Percentiles rank a stretch among this genome's conserved stretches.
Conservation (phyloP, 2,113 vertebrate genomes). For the Semnopithecus entellus region DNA sequence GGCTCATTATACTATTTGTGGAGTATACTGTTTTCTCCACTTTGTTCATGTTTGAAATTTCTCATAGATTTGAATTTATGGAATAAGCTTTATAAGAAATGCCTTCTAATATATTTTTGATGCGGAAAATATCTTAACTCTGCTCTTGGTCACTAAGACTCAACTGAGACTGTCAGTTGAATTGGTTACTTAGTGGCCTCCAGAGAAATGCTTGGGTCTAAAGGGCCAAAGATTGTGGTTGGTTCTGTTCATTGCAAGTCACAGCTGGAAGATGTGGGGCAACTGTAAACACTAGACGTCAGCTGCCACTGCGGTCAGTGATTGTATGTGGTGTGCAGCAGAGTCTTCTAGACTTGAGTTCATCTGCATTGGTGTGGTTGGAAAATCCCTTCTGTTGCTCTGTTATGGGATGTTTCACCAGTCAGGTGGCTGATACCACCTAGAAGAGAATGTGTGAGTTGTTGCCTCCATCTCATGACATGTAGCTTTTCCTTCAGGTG, state of each 20-base stretch:
- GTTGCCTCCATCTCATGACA: neutral
- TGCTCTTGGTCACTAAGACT: neutral
- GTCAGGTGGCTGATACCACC: neutral
- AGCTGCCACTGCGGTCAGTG: neutral
- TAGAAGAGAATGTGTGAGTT: neutral
- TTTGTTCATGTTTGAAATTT: constrained; percentile 20
- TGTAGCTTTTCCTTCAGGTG: neutral
- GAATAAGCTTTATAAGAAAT: neutral
- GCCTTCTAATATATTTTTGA: constrained; percentile 11
- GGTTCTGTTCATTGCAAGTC: neutral
- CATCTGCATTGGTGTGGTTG: neutral
- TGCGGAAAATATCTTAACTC: neutral
- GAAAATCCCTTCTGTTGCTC: neutral
- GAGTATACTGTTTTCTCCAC: neutral
- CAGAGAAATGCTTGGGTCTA: neutral
- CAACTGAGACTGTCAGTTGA: neutral
- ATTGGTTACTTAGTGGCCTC: constrained; percentile 6
- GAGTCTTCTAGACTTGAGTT: neutral
- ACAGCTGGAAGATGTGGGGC: neutral
- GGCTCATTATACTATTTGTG: neutral
- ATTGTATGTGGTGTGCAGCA: neutral
- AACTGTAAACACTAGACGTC: neutral
- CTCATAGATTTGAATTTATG: neutral
- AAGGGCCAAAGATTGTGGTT: neutral
- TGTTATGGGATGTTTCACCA: neutral